A percentile compares a stretch with the other conserved stretches of the same genome.
Conservation (phyloP, 2,888 invertebrate species). For the Tipula lateralis region DNA sequence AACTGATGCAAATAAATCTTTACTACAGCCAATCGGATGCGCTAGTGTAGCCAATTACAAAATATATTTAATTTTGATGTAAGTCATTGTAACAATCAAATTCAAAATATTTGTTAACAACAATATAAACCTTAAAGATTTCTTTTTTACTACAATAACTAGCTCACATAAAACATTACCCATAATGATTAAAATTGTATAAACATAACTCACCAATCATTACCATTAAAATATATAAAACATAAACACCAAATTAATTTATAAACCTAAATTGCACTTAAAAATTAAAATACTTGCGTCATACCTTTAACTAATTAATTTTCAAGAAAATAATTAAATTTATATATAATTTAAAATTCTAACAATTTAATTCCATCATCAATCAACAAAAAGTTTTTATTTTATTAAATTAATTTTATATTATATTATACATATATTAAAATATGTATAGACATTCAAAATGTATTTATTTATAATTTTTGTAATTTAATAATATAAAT, state of each 20-base stretch:
- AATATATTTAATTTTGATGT: no score
- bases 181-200: neutral
- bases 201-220: neutral
- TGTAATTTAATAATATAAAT: neutral
- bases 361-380: neutral
- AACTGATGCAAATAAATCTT: no score
- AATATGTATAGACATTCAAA: neutral
- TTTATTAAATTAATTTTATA: neutral
- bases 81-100: neutral
- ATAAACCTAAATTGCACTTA: neutral
- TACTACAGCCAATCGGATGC: no score
- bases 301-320: neutral
- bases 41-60: no score
- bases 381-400: neutral
- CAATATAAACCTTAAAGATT: neutral
- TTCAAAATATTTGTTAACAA: neutral
- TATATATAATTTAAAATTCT: neutral
- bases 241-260: neutral
- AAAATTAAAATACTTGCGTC: neutral
- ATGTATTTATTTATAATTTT: neutral
- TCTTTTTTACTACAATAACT: neutral
- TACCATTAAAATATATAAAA: neutral
- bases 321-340: neutral
- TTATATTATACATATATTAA: no score
- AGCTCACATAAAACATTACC: conserved; percentile 9